Conservation (phyloP, 2,113 vertebrate genomes). For the Fulica atra region DNA sequence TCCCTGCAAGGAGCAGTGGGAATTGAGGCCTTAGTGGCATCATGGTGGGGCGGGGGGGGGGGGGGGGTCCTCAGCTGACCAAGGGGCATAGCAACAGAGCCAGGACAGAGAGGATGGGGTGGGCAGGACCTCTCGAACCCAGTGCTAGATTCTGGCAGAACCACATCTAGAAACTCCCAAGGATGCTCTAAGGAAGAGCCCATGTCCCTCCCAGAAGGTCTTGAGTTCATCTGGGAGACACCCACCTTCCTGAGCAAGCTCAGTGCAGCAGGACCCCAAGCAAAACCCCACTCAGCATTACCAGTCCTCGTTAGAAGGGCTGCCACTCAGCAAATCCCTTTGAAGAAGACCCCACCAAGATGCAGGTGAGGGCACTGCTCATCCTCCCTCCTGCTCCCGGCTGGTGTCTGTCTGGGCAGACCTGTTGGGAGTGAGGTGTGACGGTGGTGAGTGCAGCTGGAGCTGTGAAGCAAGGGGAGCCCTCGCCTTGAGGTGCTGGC, state of each 20-base stretch:
- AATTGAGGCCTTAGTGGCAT: not conserved
- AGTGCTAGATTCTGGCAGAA: not conserved
- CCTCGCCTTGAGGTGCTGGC: not conserved
- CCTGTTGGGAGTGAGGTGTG: not conserved
- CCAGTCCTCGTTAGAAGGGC: not conserved
- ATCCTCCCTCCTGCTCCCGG: not conserved
- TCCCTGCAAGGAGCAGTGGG: not conserved
- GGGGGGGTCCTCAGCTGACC: not conserved
- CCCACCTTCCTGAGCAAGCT: not conserved
- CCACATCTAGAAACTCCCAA: accelerated
- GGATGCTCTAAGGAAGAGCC: not conserved
- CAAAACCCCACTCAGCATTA: not conserved
- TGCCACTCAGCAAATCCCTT: not conserved
- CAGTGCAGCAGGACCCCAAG: not conserved
- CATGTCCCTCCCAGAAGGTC: not conserved
- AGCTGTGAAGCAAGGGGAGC: not conserved
- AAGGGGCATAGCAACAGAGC: accelerated
- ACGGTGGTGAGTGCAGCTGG: not conserved
- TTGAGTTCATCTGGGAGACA: not conserved
- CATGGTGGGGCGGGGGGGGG: not conserved
- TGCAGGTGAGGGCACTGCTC: not conserved
- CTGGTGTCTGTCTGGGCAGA: not conserved
- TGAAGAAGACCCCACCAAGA: not conserved
- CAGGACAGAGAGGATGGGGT: not conserved
- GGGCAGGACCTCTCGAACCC: not conserved